These are phyloP conservation scores for rabbit (Oryctolagus cuniculus) DNA, from an alignment of 2,113 vertebrate genomes.

Conservation along the genomic window mOryCun1.1 NC_091443.1:35759001-35759500, in stretches of 20 bases:
- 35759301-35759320: too few relatives aligned
- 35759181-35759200: neutral
- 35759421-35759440: too few relatives aligned
- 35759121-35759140: neutral
- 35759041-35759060: neutral
- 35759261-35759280: neutral
- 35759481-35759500: slow-evolving; percentile 37
- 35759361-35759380: too few relatives aligned
- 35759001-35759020: slow-evolving; percentile 60
- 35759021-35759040: slow-evolving; percentile 1
- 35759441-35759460: too few relatives aligned
- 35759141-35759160: neutral
- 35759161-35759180: neutral
- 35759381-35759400: too few relatives aligned
- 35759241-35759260: slow-evolving; percentile 39
- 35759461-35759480: neutral
- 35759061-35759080: neutral
- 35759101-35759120: slow-evolving; percentile 43
- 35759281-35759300: slow-evolving; percentile 54
- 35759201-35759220: neutral
- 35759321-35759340: too few relatives aligned
- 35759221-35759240: neutral
- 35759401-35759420: too few relatives aligned
- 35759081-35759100: slow-evolving; percentile 17
- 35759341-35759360: too few relatives aligned